Percentiles rank a stretch among this genome's conserved stretches.
These are phyloP conservation scores for Agrochola lota DNA, from an alignment of 2,888 invertebrate genomes.

Conservation along the genomic window DNA sequence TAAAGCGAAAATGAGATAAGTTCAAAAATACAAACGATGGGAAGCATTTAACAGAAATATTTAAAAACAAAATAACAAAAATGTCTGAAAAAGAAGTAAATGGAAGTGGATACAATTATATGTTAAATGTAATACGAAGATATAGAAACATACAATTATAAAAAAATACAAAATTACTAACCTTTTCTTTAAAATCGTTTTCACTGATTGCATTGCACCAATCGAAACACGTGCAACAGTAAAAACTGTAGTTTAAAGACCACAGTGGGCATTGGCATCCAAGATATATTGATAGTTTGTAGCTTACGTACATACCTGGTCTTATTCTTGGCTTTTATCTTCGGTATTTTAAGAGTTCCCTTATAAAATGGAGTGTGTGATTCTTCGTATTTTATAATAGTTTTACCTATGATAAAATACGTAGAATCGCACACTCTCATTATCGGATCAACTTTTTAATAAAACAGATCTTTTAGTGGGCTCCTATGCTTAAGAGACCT, in stretches of 20 bases:
- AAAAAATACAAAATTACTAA: slow-evolving; percentile 25
- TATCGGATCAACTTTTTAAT: background rate
- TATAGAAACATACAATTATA: slow-evolving; percentile 1
- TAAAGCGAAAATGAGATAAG: too few relatives aligned
- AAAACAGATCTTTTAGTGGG: background rate
- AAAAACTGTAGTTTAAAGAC: slow-evolving; percentile 59
- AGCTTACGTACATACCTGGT: slow-evolving; percentile 20
- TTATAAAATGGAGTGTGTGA: background rate
- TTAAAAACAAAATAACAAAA: too few relatives aligned
- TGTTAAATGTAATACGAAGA: background rate
- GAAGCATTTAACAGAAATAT: too few relatives aligned
- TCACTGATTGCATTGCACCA: slow-evolving; percentile 60
- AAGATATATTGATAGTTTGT: slow-evolving; percentile 42
- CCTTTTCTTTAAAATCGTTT: slow-evolving; percentile 43
- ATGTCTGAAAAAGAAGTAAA: too few relatives aligned
- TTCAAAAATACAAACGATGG: too few relatives aligned
- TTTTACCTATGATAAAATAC: too few relatives aligned
- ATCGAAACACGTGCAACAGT: slow-evolving; percentile 60
- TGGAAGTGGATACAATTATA: too few relatives aligned
- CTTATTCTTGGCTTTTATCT: slow-evolving; percentile 17
- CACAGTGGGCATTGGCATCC: slow-evolving; percentile 53
- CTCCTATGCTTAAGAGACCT: too few relatives aligned
- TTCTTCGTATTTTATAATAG: background rate
- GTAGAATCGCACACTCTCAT: too few relatives aligned
- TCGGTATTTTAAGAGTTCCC: background rate